Evolutionary conservation across 2,113 vertebrate species (phyloP).

Genomic region (Brachypodius melanocephalos): DNA sequence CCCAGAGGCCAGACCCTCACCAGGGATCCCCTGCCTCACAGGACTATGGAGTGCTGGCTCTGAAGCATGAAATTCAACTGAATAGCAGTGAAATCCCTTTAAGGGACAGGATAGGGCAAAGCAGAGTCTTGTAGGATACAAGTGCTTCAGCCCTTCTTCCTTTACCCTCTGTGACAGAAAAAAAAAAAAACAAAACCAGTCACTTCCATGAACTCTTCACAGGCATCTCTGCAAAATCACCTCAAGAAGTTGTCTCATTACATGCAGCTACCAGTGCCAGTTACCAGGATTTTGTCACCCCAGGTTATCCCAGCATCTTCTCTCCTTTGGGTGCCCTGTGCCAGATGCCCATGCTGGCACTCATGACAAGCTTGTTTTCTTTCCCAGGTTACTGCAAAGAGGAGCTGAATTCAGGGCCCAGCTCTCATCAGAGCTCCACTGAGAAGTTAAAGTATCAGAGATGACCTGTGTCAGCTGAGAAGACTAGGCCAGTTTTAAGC

Average conservation of each 20-base stretch:
- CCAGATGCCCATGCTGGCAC: neutral
- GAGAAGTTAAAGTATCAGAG: neutral
- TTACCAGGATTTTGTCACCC: neutral
- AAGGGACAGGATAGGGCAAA: neutral
- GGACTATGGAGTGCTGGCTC: neutral
- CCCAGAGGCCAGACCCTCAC: accelerated
- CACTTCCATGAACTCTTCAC: neutral
- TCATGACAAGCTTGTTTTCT: neutral
- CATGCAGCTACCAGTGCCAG: neutral
- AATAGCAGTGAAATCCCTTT: neutral
- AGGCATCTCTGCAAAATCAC: neutral
- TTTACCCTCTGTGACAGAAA: neutral
- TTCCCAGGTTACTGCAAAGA: neutral
- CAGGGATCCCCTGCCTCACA: neutral
- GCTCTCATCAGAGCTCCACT: neutral
- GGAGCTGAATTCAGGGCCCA: neutral
- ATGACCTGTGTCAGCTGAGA: neutral
- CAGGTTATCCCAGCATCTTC: neutral
- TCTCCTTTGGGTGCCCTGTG: neutral
- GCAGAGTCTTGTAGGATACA: neutral
- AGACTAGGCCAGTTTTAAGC: neutral
- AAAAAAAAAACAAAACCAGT: neutral
- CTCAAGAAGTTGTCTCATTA: neutral
- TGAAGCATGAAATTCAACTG: neutral
- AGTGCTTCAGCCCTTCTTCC: neutral